Evolutionary conservation across 2,888 invertebrate genomes (phyloP).

Genomic region (Hypsopygia costalis): DNA sequence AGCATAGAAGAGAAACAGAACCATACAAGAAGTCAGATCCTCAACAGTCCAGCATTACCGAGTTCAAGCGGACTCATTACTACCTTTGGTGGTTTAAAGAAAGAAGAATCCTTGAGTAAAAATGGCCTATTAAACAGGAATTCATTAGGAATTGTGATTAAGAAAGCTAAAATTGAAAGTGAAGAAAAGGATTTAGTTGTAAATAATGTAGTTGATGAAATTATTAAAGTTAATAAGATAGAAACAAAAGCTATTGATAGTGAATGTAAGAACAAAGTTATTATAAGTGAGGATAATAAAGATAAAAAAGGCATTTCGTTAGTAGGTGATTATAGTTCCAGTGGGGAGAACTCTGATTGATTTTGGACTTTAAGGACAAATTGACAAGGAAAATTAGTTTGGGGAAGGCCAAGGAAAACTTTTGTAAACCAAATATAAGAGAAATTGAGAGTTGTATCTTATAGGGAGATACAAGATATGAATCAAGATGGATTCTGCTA

Average conservation of each 20-base stretch:
- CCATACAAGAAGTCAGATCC: constrained; percentile 68
- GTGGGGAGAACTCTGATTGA: constrained; percentile 52
- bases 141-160: constrained; percentile 61
- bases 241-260: constrained; percentile 1
- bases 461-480: too few species aligned
- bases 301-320: constrained; percentile 35
- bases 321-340: constrained; percentile 62
- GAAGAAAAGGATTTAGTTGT: constrained; percentile 8
- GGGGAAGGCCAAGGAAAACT: too few species aligned
- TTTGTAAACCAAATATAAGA: too few species aligned
- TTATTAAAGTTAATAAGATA: neutral
- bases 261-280: constrained; percentile 2
- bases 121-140: constrained; percentile 48
- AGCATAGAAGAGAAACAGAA: constrained; percentile 81
- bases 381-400: too few species aligned
- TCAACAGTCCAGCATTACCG: constrained; percentile 78
- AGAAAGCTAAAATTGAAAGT: constrained; percentile 27
- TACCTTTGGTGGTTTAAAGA: constrained; percentile 78
- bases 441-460: too few species aligned
- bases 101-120: constrained; percentile 73
- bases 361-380: too few species aligned
- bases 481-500: too few species aligned
- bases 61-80: constrained; percentile 71
- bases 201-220: constrained; percentile 7
- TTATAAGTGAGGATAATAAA: constrained; percentile 10